Base-by-base conservation (phyloP, 2,888 invertebrate species). In the Lobophora halterata region DNA sequence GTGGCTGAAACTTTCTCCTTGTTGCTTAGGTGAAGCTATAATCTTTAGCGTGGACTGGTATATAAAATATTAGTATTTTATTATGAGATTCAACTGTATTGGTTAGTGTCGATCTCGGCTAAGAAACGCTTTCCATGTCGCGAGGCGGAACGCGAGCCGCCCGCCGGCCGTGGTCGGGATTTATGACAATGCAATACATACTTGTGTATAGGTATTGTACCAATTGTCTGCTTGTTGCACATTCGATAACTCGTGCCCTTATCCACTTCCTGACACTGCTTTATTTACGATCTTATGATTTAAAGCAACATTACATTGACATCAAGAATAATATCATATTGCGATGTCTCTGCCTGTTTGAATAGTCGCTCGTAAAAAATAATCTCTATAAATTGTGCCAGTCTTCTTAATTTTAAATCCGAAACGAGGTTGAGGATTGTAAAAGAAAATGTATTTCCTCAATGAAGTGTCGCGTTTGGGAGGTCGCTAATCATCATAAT, bases 71-170 rank as follows among this genome's bases (percentile, higher is more conserved):
- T 37, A 34, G 23, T 28, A 54, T 66, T 19, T 68, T 52, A 62
- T 32, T 7, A 18, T 14, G 14, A 13, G 8, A 11, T 60, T 66
- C 65, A 71, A 69, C 65, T 64, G 55, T 58, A 10, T 30, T 24
- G 1, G 61, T 64, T 64, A n/a, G n/a, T n/a, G n/a, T n/a, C n/a
- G 65, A 76, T 76, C 61, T 66, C 68, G 63, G 65, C 64, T 65
- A 68, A 66, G 74, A 75, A 76, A 76, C 65, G 72, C 71, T 79
- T 77, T 78, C 75, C 78, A 74, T 73, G 74, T 77, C 64, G 69
- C 75, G 69, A 76, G 71, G 70, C 73, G 76, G 72, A 76, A 74
- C 66, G 68, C 51, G 34, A 38, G 9, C 34, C 26, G 46, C 57
- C 58, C 41, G 51, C 60, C 40, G 37, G 50, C 54, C 45, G 46